phyloP scores from a whole-genome alignment of 92 coral and sea anemone genomes.

The Palythoa caribaeorum region DNA sequence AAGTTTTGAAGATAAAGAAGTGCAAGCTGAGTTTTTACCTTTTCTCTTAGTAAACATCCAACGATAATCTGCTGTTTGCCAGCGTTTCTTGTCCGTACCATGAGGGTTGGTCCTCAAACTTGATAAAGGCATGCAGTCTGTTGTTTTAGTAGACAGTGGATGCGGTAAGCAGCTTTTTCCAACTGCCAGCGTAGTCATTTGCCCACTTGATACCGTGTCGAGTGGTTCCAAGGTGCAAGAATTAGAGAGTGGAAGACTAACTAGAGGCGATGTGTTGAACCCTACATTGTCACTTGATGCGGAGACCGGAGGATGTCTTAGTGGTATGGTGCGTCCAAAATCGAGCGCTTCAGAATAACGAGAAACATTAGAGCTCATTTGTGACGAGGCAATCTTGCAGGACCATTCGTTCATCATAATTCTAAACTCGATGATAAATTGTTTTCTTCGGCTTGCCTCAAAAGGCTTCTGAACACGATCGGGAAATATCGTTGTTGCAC shows the following conservation, averaged over 20 bases:
- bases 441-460: not conserved
- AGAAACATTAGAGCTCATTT: slow-evolving; percentile 53
- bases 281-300: slow-evolving; percentile 46
- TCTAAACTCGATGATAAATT: not conserved
- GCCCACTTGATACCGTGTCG: slow-evolving; percentile 23
- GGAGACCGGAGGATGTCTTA: slow-evolving; percentile 88
- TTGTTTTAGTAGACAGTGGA: slow-evolving; percentile 33
- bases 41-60: slow-evolving; percentile 99
- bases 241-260: slow-evolving; percentile 30
- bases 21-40: slow-evolving; percentile 60
- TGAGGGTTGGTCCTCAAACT: slow-evolving; percentile 45
- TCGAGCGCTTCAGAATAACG: slow-evolving; percentile 63
- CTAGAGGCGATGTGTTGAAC: slow-evolving; percentile 39
- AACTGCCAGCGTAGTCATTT: slow-evolving; percentile 37
- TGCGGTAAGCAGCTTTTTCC: slow-evolving; percentile 10
- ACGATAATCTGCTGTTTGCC: slow-evolving; percentile 98
- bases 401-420: slow-evolving; percentile 78
- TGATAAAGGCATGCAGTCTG: slow-evolving; percentile 26
- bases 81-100: slow-evolving; percentile 86
- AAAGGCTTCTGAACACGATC: not conserved
- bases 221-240: slow-evolving; percentile 45
- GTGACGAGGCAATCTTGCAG: slow-evolving; percentile 70
- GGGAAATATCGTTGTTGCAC: slow-evolving; percentile 8
- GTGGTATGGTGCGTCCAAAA: slow-evolving; percentile 90
- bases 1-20: not conserved